Evolutionary conservation across 2,797 vertebrate genomes (phyloP).

Genomic region (Sebastes minor): DNA sequence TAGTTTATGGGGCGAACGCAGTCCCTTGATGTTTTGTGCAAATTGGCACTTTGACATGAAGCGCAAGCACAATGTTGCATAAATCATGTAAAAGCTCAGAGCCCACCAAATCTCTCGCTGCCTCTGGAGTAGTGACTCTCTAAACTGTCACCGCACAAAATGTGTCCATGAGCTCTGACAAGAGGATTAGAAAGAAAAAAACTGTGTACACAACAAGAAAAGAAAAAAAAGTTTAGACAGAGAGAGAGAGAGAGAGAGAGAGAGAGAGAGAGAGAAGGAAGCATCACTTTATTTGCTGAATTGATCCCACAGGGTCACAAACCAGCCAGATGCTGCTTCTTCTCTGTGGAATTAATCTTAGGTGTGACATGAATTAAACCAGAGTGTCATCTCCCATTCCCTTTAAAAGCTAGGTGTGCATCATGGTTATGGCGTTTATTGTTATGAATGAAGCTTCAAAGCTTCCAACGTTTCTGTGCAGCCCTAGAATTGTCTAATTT

Average conservation of each 20-base stretch:
- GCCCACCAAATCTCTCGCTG: not conserved
- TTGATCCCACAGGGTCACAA: not conserved
- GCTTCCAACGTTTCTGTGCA: too few relatives aligned
- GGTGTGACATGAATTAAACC: too few relatives aligned
- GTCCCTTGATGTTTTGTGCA: slow-evolving; percentile 28
- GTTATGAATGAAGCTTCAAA: too few relatives aligned
- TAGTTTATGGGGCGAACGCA: slow-evolving; percentile 4
- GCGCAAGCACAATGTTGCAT: slow-evolving; percentile 13
- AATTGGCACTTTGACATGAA: slow-evolving; percentile 35
- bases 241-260: not conserved
- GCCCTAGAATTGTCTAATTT: too few relatives aligned
- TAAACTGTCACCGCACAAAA: not conserved
- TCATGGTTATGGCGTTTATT: too few relatives aligned
- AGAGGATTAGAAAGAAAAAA: not conserved
- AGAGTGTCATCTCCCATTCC: too few relatives aligned
- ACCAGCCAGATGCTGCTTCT: not conserved
- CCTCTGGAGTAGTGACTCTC: not conserved
- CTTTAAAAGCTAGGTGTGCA: not conserved
- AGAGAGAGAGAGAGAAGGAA: not conserved
- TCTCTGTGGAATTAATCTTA: not conserved
- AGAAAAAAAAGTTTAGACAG: not conserved
- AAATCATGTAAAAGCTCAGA: slow-evolving; percentile 21
- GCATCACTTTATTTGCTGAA: not conserved
- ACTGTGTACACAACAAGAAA: not conserved
- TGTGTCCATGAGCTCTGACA: not conserved